Base-by-base conservation (phyloP, 2,888 invertebrate species). In the Pemphredon lugubris region DNA sequence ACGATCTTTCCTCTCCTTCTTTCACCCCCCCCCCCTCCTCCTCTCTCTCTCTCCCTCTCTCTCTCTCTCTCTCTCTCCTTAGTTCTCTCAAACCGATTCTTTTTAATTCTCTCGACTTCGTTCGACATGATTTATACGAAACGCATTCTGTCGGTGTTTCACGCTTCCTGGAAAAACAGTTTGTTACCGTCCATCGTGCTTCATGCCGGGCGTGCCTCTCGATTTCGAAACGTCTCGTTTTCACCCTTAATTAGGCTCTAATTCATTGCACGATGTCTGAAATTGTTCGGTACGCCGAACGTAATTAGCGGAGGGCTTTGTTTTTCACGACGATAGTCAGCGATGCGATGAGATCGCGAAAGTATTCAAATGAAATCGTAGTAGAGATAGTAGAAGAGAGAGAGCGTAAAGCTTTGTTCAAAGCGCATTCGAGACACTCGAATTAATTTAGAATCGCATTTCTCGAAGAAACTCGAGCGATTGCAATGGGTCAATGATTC, bases 91-190 rank as follows among this genome's bases (percentile, higher is more conserved):
- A 23, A 23, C n/a, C 30, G 30, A 2, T n/a, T 11, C 2, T 21
- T n/a, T 23, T n/a, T n/a, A n/a, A n/a, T n/a, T n/a, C 39, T 40
- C 11, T 30, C 32, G 11, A 9, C 14, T 9, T 26, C 23, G 11
- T 26, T 40, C 59, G 68, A 60, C 77, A 53, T 64, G 70, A 70
- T 67, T 73, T 64, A 67, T 65, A 53, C 51, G 60, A 60, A 69
- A 76, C 51, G 79, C 61, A 54, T 71, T 79, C 69, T 76, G 45
- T 21, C 59, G 63, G 23, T 44, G 65, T 76, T 78, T 76, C 72
- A 65, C 55, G 39, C 63, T 73, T 80, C 78, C 48, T 54, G 67
- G 59, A 79, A 70, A 39, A 50, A 37, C 26, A 50, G 32, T 64
- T 44, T 39, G 65, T 65, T 42, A 44, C 14, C 18, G 58, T 51